Evolutionary conservation across 1,140 invertebrate species (phyloP).

Genomic region (Drosophila lini): DNA sequence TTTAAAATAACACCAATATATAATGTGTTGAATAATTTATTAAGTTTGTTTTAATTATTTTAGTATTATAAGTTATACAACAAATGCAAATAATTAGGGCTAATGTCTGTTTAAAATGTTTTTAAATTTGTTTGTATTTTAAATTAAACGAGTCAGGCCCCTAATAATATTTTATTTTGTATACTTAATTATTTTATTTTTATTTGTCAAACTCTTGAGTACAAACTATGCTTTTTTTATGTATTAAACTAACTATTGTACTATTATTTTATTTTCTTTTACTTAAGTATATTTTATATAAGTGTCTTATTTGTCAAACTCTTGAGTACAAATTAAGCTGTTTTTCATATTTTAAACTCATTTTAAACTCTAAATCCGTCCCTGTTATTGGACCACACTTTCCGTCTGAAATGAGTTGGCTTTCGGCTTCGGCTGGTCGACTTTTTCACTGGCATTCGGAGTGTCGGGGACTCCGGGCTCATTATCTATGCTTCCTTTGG

Average conservation of each 20-base stretch:
- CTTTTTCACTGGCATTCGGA: constrained; percentile 52
- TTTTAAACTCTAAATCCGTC: not conserved
- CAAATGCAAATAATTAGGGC: not conserved
- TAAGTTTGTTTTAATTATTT: not conserved
- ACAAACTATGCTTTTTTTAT: not conserved
- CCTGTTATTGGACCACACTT: constrained; percentile 45
- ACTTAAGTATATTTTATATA: too few species aligned
- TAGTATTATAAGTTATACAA: not conserved
- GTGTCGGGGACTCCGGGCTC: constrained; percentile 52
- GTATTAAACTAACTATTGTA: not conserved
- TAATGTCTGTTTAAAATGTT: not conserved
- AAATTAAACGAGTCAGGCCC: too few species aligned
- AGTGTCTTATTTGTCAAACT: not conserved
- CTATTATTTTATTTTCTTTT: too few species aligned
- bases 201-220: not conserved
- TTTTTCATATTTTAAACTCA: not conserved
- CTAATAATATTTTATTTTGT: not conserved
- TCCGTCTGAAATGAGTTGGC: constrained; percentile 19
- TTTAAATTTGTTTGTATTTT: not conserved
- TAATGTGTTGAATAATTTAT: constrained; percentile 4
- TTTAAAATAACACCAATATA: not conserved
- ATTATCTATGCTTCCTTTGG: constrained; percentile 83
- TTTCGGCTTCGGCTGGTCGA: constrained; percentile 54
- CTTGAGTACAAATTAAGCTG: not conserved
- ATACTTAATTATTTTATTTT: too few species aligned